Evolutionary conservation across 2,797 vertebrate genomes (phyloP), one percentile per base, ranked within the genome.

Genomic region (Rhyacichthys aspro): DNA sequence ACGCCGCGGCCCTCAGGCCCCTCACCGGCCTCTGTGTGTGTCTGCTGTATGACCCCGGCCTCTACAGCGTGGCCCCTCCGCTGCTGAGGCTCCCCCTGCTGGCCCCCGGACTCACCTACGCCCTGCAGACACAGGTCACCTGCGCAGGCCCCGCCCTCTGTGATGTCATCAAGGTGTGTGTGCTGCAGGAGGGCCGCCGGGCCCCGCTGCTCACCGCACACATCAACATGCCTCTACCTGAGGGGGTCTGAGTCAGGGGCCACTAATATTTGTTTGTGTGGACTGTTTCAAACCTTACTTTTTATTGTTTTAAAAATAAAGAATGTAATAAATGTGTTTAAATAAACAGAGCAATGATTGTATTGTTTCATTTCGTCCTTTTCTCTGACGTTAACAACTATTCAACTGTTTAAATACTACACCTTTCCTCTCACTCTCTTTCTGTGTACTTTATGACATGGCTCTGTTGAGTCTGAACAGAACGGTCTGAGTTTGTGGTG

Each of bases 81-180:
- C 94, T 90, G 85, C 91, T 96, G 76, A 94, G 93, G 91, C 89
- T 95, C 43, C 95, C 95, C 0, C 78, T 97, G 74, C 88, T 97
- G 81, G 94, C 96, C 18, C 95, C 95, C 0, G 95, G 95, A 3
- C 89, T 96, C 28, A 87, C 89, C 74, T 97, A 97, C 82, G 94
- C 95, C 0, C 81, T 96, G 0, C 91, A 94, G 64, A 95, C 94
- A 43, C 93, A 93, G 10, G 94, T 97, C 61, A 93, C 96, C 74
- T 94, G 94, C 78, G 90, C 93, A 58, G 94, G 90, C 39, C 91
- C 93, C 79, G 94, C 94, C 46, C 81, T 94, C 72, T 93, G 95
- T 3, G 95, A 95, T 70, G 84, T 94, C 19, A 96, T 97, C 72
- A 96, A 95, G 91, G 95, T 95, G 58, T 95, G 96, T 18, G 92